Conservation (phyloP, 1,140 invertebrate genomes). For the Thaumatotibia leucotreta region DNA sequence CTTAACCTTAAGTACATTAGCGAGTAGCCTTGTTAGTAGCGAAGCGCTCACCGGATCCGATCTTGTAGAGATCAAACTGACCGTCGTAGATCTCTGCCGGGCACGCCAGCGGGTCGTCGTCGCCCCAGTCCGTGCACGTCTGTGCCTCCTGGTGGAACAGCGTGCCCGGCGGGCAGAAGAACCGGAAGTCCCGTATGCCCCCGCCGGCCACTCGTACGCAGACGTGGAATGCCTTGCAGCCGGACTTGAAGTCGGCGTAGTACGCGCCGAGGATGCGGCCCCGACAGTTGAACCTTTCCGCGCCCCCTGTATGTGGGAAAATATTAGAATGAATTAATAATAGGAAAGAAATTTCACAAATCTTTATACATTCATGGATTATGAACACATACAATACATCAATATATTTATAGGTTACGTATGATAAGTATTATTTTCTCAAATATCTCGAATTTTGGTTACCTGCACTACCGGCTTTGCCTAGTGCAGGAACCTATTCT, state of each 20-base stretch:
- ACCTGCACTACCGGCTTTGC: too few relatives aligned
- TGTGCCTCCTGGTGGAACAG: constrained; percentile 95
- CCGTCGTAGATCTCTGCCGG: constrained; percentile 87
- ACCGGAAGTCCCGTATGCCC: constrained; percentile 87
- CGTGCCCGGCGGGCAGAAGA: constrained; percentile 94
- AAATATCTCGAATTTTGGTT: too few relatives aligned
- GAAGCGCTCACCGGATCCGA: constrained; percentile 81
- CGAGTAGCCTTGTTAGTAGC: constrained; percentile 53
- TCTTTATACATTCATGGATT: too few relatives aligned
- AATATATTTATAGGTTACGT: too few relatives aligned
- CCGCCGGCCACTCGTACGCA: constrained; percentile 89
- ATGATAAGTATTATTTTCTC: too few relatives aligned
- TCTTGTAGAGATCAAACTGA: constrained; percentile 89
- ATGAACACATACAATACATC: too few relatives aligned
- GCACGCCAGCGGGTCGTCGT: constrained; percentile 84
- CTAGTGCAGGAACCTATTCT: too few relatives aligned
- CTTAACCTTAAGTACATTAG: constrained; percentile 12
- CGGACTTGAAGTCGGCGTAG: constrained; percentile 93
- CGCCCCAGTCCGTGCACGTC: constrained; percentile 93
- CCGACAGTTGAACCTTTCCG: constrained; percentile 90
- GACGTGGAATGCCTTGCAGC: constrained; percentile 95
- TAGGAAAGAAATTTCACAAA: too few relatives aligned
- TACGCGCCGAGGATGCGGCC: constrained; percentile 94
- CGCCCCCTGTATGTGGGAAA: constrained; percentile 79
- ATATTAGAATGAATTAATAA: too few relatives aligned